Conservation (phyloP, 2,113 vertebrate genomes). For the Cyanistes caeruleus region DNA sequence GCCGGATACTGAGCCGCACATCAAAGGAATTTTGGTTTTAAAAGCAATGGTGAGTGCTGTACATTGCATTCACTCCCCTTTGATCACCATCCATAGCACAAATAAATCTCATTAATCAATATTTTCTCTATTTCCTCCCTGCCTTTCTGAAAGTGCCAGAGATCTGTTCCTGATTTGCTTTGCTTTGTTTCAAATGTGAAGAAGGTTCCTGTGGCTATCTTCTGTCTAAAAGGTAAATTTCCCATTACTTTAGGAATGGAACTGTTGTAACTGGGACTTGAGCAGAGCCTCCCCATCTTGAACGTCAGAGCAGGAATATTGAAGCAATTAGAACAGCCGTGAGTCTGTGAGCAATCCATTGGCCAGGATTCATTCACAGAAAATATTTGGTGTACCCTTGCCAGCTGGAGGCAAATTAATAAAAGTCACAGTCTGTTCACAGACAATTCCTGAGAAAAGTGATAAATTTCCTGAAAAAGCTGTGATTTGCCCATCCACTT, state of each 20-base stretch:
- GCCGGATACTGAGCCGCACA: constrained; percentile 31
- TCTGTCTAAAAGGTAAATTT: constrained; percentile 49
- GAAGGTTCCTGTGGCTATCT: constrained; percentile 44
- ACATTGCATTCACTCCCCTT: constrained; percentile 13
- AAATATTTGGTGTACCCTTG: constrained; percentile 43
- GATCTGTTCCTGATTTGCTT: constrained; percentile 50
- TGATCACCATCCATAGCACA: constrained; percentile 44
- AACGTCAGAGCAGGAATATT: neutral
- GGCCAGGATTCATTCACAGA: constrained; percentile 40
- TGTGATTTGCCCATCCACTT: constrained; percentile 30
- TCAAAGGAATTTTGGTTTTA: constrained; percentile 64
- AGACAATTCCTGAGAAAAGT: constrained; percentile 51
- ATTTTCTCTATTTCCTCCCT: constrained; percentile 49
- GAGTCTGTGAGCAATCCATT: constrained; percentile 51
- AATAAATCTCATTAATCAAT: constrained; percentile 68
- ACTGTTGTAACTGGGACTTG: neutral
- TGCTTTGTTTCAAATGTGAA: constrained; percentile 27
- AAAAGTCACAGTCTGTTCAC: constrained; percentile 10
- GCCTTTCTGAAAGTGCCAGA: constrained; percentile 39
- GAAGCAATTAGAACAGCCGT: constrained; percentile 41
- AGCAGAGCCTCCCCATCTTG: neutral
- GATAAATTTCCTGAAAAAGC: constrained; percentile 43
- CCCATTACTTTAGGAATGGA: constrained; percentile 44
- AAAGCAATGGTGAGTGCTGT: constrained; percentile 45
- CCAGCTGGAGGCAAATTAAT: constrained; percentile 46